Conservation (phyloP, 2,797 vertebrate species). For the Mus minutoides region DNA sequence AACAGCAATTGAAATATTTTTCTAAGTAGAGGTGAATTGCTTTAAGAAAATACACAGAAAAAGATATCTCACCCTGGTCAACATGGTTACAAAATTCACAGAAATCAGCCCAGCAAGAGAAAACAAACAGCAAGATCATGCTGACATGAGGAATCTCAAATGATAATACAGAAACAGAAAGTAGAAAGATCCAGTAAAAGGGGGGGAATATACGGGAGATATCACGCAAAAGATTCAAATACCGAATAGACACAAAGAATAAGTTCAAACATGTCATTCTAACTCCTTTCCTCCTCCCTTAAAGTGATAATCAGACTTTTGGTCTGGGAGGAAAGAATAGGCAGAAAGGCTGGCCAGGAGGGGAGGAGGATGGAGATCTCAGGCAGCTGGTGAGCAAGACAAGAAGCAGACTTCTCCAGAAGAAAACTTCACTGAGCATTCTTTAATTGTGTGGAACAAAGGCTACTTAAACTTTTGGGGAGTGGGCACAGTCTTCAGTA, state of each 20-base stretch:
- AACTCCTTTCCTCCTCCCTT: neutral
- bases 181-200: neutral
- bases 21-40: neutral
- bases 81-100: neutral
- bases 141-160: neutral
- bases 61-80: neutral
- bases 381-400: neutral
- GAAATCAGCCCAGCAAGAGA: neutral
- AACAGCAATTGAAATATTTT: neutral
- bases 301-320: neutral
- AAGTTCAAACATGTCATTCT: neutral
- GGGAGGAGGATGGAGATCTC: neutral
- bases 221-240: neutral
- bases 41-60: neutral
- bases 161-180: neutral
- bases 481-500: neutral
- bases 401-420: neutral
- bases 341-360: neutral
- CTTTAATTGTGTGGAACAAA: neutral
- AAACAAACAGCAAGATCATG: neutral
- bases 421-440: neutral
- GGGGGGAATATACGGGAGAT: neutral
- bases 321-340: neutral
- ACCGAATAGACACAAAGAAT: neutral
- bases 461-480: neutral